phyloP scores from a whole-genome alignment of 2,113 vertebrate genomes.

The Larimichthys polyactis region DNA sequence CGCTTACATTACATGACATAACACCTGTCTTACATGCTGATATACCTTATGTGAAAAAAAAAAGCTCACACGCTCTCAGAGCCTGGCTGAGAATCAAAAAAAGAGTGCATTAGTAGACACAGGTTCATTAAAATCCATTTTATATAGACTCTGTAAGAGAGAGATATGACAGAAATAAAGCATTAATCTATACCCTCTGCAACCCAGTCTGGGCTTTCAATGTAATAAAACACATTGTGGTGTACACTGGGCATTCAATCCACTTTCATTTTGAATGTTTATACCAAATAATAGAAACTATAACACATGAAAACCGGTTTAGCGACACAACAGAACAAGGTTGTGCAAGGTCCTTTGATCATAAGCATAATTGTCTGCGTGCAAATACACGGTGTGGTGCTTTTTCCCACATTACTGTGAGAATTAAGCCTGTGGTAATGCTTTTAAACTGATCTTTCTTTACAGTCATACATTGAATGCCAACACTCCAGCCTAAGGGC shows the following conservation, averaged over 20 bases:
- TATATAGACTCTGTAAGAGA: background rate
- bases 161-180: background rate
- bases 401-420: background rate
- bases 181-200: background rate
- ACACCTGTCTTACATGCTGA: background rate
- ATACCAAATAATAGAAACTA: no score
- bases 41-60: background rate
- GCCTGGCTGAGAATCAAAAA: conserved; percentile 26
- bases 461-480: background rate
- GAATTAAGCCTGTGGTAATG: background rate
- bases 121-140: background rate
- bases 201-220: no score
- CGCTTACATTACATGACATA: background rate
- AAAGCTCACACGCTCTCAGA: background rate
- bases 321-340: background rate
- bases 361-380: no score
- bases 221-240: background rate
- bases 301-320: background rate
- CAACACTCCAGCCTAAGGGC: background rate
- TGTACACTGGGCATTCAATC: background rate
- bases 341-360: background rate
- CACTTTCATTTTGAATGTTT: no score
- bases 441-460: background rate
- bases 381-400: no score
- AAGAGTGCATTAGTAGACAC: background rate